Percentiles rank a stretch among this genome's conserved stretches.
Conservation (phyloP, 2,888 invertebrate genomes). For the Lypha dubia region DNA sequence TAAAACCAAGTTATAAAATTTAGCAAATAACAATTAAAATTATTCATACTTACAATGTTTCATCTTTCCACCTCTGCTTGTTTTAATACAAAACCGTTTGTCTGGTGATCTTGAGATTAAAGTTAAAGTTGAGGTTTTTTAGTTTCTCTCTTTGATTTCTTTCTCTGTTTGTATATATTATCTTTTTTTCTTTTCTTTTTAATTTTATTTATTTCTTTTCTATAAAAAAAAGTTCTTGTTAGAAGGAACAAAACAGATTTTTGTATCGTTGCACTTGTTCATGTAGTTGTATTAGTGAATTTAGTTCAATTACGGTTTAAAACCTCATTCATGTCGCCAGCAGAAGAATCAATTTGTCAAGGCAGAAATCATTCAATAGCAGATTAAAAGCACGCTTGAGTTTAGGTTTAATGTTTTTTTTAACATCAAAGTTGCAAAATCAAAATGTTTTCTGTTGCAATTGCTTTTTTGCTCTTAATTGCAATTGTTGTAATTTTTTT, state of each 20-base stretch:
- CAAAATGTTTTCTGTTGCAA: conserved; percentile 47
- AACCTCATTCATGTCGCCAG: background rate
- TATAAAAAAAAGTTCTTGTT: conserved; percentile 19
- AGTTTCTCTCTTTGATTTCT: conserved; percentile 9
- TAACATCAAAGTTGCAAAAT: conserved; percentile 15
- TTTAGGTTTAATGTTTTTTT: background rate
- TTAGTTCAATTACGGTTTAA: background rate
- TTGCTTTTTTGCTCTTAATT: conserved; percentile 14
- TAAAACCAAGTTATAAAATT: too few relatives aligned
- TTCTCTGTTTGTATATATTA: conserved; percentile 7
- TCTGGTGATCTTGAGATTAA: conserved; percentile 32
- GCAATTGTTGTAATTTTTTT: conserved; percentile 46
- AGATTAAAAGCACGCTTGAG: background rate
- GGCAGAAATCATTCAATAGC: background rate
- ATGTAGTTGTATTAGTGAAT: conserved; percentile 55
- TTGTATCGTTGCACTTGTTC: conserved; percentile 75
- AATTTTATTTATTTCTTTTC: conserved; percentile 33
- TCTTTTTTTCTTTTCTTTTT: conserved; percentile 13
- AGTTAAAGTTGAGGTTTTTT: conserved; percentile 35
- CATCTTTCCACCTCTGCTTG: conserved; percentile 73
- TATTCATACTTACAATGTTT: conserved; percentile 77
- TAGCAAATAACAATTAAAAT: too few relatives aligned
- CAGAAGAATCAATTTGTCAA: background rate
- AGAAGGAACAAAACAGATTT: conserved; percentile 68
- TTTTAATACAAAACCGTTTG: conserved; percentile 1